Evolutionary conservation across 2,113 vertebrate genomes (phyloP).

Genomic region (Lasiurus borealis): DNA sequence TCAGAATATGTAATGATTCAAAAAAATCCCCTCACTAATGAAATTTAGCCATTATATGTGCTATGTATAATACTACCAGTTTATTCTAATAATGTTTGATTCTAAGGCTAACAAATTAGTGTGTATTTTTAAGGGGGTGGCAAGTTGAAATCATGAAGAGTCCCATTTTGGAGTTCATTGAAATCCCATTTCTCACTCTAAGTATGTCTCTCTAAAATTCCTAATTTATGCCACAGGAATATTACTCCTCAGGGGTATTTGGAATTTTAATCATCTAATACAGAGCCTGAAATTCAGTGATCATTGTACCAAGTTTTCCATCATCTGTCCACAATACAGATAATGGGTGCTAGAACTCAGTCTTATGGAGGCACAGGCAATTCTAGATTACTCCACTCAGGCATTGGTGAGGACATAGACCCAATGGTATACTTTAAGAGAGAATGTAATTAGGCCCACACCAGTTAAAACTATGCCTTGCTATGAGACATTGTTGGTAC

Average conservation of each 20-base stretch:
- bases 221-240: not conserved
- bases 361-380: too few relatives aligned
- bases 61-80: not conserved
- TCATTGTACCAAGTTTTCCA: not conserved
- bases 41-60: constrained; percentile 14
- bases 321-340: not conserved
- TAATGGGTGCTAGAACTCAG: not conserved
- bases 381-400: not conserved
- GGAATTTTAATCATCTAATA: not conserved
- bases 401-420: not conserved
- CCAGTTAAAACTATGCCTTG: not conserved
- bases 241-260: not conserved
- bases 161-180: not conserved
- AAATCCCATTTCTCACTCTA: not conserved
- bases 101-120: not conserved
- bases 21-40: not conserved
- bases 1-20: not conserved
- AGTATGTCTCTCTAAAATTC: not conserved
- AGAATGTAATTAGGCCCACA: not conserved
- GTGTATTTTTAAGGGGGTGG: not conserved
- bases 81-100: not conserved
- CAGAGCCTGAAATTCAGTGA: not conserved
- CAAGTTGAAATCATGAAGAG: not conserved
- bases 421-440: not conserved
- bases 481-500: not conserved